Conservation (phyloP, 2,888 invertebrate genomes). For the Tiliacea citrago region DNA sequence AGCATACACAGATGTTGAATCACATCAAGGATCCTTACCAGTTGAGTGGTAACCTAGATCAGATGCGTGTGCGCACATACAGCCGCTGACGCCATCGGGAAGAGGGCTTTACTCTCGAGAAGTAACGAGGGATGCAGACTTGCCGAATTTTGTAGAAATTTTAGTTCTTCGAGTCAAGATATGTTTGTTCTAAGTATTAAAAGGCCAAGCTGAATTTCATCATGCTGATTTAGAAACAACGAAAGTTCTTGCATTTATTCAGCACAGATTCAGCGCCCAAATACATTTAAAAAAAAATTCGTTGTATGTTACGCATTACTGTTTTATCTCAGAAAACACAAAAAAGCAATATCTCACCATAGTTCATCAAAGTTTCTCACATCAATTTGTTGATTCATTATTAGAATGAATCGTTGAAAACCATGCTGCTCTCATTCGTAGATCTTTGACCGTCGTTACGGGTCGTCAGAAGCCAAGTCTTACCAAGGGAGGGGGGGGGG, state of each 20-base stretch:
- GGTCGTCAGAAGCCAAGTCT: not conserved
- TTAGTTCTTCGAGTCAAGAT: not conserved
- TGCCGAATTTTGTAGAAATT: not conserved
- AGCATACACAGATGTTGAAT: slow-evolving; percentile 15
- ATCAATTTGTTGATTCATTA: not conserved
- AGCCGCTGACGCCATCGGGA: slow-evolving; percentile 46
- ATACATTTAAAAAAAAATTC: not conserved
- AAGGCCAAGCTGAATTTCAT: not conserved
- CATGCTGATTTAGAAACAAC: not conserved
- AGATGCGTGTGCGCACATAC: slow-evolving; percentile 38
- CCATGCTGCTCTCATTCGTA: not conserved
- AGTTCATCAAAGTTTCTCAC: not conserved
- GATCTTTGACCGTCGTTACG: not conserved
- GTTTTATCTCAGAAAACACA: not conserved
- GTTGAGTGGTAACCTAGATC: slow-evolving; percentile 44
- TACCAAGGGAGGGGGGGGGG: no score
- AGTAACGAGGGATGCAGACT: slow-evolving; percentile 33
- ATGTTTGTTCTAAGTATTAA: not conserved
- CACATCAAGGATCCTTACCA: slow-evolving; percentile 13
- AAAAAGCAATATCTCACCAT: not conserved
- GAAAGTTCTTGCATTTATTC: not conserved
- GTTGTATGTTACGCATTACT: not conserved
- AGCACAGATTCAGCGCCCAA: not conserved
- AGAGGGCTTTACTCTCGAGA: slow-evolving; percentile 51
- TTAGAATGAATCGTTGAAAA: not conserved